These are phyloP conservation scores for Parnassius glacialis DNA, from an alignment of 2,888 invertebrate species.

Conservation along the genomic window DNA sequence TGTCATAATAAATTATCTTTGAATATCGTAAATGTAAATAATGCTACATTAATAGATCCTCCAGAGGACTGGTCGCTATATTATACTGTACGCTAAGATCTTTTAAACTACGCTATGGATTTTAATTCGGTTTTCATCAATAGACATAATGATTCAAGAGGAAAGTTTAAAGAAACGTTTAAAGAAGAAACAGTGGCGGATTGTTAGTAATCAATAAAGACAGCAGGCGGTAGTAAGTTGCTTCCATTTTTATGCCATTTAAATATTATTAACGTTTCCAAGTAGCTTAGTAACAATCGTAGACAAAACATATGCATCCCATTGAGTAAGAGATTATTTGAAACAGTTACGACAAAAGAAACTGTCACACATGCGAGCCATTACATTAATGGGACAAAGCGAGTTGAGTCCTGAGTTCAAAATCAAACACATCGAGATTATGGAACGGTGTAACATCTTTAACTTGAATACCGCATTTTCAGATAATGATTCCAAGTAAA, in stretches of 20 bases:
- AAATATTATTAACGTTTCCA: background rate
- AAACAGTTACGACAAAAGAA: background rate
- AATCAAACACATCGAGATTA: slow-evolving; percentile 4
- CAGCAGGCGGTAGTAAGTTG: background rate
- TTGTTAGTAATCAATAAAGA: too few relatives aligned
- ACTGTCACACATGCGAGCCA: slow-evolving; percentile 4
- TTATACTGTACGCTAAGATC: too few relatives aligned
- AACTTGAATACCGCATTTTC: background rate
- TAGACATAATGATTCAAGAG: too few relatives aligned
- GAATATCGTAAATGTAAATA: too few relatives aligned
- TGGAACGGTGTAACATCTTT: background rate
- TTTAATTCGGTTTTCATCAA: too few relatives aligned
- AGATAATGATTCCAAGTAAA: too few relatives aligned
- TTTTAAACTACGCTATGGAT: too few relatives aligned
- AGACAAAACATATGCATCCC: slow-evolving; percentile 6
- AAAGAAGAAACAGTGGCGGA: too few relatives aligned
- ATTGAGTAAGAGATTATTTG: slow-evolving; percentile 3
- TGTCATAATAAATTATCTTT: too few relatives aligned
- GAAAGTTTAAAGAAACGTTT: too few relatives aligned
- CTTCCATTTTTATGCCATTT: background rate
- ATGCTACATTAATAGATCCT: too few relatives aligned
- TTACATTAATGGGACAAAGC: background rate
- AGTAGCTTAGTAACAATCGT: background rate
- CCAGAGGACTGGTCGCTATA: too few relatives aligned
- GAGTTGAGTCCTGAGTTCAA: background rate